These are phyloP conservation scores for Caranx ignobilis DNA, from an alignment of 2,113 vertebrate genomes.

Conservation along the genomic window DNA sequence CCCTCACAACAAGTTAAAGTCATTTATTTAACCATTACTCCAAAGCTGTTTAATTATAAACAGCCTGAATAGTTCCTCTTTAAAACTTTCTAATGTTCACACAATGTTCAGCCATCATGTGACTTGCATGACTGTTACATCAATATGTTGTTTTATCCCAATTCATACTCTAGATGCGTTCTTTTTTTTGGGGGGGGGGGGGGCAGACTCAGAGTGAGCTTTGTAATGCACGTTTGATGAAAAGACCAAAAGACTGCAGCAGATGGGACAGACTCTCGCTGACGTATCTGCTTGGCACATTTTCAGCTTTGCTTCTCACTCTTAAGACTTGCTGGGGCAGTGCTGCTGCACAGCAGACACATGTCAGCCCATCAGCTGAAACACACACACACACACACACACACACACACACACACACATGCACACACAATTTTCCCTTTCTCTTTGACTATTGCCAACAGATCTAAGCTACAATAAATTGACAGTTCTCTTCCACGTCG, in stretches of 20 bases:
- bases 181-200: constrained; percentile 11
- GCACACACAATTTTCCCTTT: not conserved
- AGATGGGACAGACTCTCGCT: constrained; percentile 49
- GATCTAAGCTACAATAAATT: constrained; percentile 24
- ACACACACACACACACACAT: not conserved
- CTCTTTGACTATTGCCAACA: constrained; percentile 7
- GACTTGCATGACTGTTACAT: not conserved
- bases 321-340: constrained; percentile 31
- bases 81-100: too few relatives aligned
- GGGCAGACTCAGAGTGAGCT: constrained; percentile 7
- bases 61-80: too few relatives aligned
- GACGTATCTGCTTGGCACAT: constrained; percentile 34
- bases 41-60: too few relatives aligned
- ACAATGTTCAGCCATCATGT: too few relatives aligned
- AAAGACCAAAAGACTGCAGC: constrained; percentile 43
- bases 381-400: not conserved
- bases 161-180: not conserved
- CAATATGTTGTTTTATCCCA: not conserved
- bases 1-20: too few relatives aligned
- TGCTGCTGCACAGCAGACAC: constrained; percentile 28
- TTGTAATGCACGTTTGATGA: constrained; percentile 22
- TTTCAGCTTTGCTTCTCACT: constrained; percentile 38
- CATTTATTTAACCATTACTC: too few relatives aligned
- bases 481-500: constrained; percentile 35
- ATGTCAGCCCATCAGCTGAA: constrained; percentile 39